Base-by-base conservation (phyloP, 2,888 invertebrate genomes). In the Thumatha senex region DNA sequence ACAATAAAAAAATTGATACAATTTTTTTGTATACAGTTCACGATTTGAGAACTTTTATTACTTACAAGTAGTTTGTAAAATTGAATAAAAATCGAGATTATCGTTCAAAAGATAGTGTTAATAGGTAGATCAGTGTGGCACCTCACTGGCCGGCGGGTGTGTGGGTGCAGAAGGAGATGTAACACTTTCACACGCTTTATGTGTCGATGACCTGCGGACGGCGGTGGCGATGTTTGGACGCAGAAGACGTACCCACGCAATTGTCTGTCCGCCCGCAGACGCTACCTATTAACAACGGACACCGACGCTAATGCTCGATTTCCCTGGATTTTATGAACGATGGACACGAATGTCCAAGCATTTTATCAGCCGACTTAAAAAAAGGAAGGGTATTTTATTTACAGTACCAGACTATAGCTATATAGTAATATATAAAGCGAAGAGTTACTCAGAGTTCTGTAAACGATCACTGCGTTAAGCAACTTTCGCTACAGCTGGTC, bases 181-280 rank as follows among this genome's bases (percentile, higher is more conserved):
- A 84, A 81, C 83, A 87, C 89, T 89, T 89, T 89, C 89, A 85
- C 88, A 80, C 76, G 80, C 76, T 82, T 78, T 78, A 80, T 83
- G 84, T 84, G 87, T 84, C 86, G 86, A 81, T 88, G 89, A 88
- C 88, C 88, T 15, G 31, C 72, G 73, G 54, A 67, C 72, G 55
- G 60, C 63, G 67, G 63, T 63, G 48, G 48, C 48, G 51, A 53
- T 54, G 45, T 48, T 53, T 47, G 49, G 67, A 67, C 69, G 68
- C 74, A 73, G 77, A 78, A 79, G 82, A 79, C 74, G 76, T 60
- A 71, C 82, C 86, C 81, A 84, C 84, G 78, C 82, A 56, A n/a
- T 24, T 24, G 18, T 45, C 55, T 53, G 67, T 62, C 44, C 44
- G 43, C 43, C 43, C 58, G 52, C 54, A 55, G 61, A 56, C 52